Conservation (phyloP, 2,888 invertebrate genomes). For the Lysandra coridon region DNA sequence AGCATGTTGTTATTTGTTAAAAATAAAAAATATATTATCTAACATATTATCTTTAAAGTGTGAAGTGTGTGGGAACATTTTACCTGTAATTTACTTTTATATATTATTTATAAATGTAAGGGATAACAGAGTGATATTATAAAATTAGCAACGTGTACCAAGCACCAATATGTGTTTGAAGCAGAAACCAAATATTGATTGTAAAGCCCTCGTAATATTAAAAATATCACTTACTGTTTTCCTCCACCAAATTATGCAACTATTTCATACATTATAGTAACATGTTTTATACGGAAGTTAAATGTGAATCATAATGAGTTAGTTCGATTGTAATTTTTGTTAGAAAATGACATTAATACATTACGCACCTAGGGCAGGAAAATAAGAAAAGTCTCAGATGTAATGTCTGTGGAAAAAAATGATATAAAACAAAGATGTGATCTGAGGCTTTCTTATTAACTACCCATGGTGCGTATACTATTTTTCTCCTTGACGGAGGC, state of each 20-base stretch:
- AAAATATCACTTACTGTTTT: not conserved
- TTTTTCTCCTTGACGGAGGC: no score
- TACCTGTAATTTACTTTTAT: no score
- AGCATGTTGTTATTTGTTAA: not conserved
- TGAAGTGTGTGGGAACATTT: no score
- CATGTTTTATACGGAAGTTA: not conserved
- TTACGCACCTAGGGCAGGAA: not conserved
- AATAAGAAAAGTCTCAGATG: no score
- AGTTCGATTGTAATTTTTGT: not conserved
- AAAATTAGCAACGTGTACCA: conserved; percentile 1
- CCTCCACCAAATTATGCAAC: not conserved
- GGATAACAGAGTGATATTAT: not conserved
- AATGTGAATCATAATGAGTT: not conserved
- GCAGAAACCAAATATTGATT: not conserved
- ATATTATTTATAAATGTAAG: no score
- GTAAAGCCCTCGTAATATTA: not conserved
- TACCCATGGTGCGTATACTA: no score
- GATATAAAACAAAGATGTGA: no score
- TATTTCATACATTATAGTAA: not conserved
- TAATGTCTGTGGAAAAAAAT: no score
- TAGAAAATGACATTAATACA: not conserved
- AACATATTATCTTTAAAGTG: no score
- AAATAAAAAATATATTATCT: no score
- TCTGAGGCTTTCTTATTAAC: no score
- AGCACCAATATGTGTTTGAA: not conserved